Evolutionary conservation across 2,113 vertebrate genomes (phyloP), one percentile per base, ranked within the genome.

Genomic region (Megaceryle maxima): DNA sequence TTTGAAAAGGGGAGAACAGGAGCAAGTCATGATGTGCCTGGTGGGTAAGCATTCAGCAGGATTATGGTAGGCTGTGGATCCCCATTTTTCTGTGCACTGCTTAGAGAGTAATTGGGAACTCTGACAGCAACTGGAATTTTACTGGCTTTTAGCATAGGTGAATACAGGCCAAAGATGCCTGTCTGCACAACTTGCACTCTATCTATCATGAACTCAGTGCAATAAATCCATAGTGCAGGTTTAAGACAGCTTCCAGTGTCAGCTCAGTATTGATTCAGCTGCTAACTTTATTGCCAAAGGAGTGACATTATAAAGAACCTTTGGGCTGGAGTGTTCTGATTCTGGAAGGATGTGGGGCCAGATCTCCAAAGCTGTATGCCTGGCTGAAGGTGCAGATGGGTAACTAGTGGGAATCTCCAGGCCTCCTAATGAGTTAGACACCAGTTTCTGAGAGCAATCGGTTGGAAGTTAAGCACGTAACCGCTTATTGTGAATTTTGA

Each of bases 211-310:
- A 79, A 75, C 51, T 87, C 16, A 6, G 66, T 57, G 77, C 67
- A 70, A 62, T 79, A 94, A 95, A 89, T 90, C 89, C 63, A 83
- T 83, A 67, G 68, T 31, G 79, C 62, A 83, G 73, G 44, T 77
- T 83, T 86, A 25, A 94, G 68, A 35, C 57, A 25, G 73, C 63
- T 90, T 68, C 86, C 48, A 24, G 0, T 57, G 78, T 90, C 51
- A 62, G 51, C 37, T 94, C 57, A 20, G 57, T 90, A 92, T 92
- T 69, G 92, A 94, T 95, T 79, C 46, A 31, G 29, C 86, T 92
- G 81, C 29, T 92, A 62, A 72, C 41, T 63, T 87, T 46, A 56
- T 33, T 72, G 83, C 69, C 41, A 46, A 62, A 87, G 56, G 56
- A 90, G 21, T 67, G 78, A 67, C 73, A 53, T 37, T 83, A 25